Conservation (phyloP, 2,888 invertebrate species). For the Hipparchia semele region DNA sequence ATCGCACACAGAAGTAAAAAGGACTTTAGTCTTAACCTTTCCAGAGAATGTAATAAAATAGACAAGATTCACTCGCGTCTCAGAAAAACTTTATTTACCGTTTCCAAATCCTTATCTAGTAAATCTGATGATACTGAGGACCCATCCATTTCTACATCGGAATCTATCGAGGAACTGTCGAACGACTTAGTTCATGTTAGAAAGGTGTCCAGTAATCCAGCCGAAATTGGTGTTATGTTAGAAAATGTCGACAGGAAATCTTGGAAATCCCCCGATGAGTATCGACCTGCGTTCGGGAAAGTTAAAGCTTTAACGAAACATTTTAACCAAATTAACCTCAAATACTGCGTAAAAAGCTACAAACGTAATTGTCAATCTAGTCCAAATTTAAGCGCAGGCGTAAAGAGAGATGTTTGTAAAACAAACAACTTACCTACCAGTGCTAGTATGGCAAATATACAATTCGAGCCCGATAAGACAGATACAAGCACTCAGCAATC, state of each 20-base stretch:
- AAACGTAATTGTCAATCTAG: conserved; percentile 75
- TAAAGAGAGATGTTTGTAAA: conserved; percentile 47
- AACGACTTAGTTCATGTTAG: conserved; percentile 40
- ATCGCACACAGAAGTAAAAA: conserved; percentile 45
- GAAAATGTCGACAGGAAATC: conserved; percentile 78
- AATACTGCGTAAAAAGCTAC: conserved; percentile 69
- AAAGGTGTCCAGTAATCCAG: conserved; percentile 47
- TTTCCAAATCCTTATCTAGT: conserved; percentile 64
- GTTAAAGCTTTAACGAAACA: conserved; percentile 88
- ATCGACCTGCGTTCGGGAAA: conserved; percentile 86
- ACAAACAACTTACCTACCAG: conserved; percentile 59
- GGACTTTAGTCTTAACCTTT: conserved; percentile 61
- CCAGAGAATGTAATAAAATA: conserved; percentile 56
- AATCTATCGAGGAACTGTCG: conserved; percentile 59
- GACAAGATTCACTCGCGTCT: conserved; percentile 64
- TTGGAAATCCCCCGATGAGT: conserved; percentile 88
- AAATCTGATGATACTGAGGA: conserved; percentile 70
- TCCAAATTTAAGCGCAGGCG: conserved; percentile 69
- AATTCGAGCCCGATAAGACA: conserved; percentile 66
- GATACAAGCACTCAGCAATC: conserved; percentile 57
- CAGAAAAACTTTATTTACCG: conserved; percentile 61
- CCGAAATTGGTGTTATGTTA: conserved; percentile 60
- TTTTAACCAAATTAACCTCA: conserved; percentile 82
- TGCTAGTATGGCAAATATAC: conserved; percentile 71
- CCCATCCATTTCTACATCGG: conserved; percentile 67